phyloP scores from a whole-genome alignment of 2,113 vertebrate species.

The Muntiacus muntjak region DNA sequence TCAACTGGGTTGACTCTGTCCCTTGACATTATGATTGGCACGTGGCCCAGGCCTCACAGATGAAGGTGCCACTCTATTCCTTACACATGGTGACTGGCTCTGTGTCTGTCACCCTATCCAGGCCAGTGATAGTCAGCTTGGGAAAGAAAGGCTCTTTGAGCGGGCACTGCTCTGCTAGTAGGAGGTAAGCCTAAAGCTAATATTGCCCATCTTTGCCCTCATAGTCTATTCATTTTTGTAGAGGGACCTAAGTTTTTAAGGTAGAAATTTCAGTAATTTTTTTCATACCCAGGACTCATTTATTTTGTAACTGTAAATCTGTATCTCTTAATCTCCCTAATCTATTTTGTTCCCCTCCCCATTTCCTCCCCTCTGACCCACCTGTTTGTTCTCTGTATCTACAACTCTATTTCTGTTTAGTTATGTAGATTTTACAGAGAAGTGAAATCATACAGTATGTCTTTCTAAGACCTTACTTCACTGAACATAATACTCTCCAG shows the following conservation, averaged over 20 bases:
- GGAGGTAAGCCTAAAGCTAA: not conserved
- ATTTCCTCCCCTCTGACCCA: not conserved
- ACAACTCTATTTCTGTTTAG: not conserved
- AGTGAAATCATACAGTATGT: not conserved
- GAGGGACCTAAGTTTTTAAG: not conserved
- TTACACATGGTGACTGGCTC: not conserved
- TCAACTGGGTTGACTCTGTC: not conserved
- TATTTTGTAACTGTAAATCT: not conserved
- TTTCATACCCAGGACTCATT: not conserved
- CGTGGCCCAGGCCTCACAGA: not conserved
- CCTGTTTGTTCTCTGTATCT: not conserved
- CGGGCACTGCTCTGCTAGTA: not conserved
- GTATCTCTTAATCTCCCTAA: not conserved
- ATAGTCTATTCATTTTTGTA: not conserved
- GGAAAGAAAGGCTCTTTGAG: not conserved
- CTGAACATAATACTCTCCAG: not conserved
- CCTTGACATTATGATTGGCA: not conserved
- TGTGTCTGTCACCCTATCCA: not conserved
- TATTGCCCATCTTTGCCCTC: not conserved
- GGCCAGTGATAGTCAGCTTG: not conserved
- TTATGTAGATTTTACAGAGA: not conserved
- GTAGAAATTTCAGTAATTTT: not conserved
- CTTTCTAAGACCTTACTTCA: not conserved
- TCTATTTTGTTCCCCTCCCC: not conserved
- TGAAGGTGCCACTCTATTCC: not conserved